A percentile compares a stretch with the other conserved stretches of the same genome.
Evolutionary conservation across 2,113 vertebrate species (phyloP).

Genomic region (Hippocampus zosterae): DNA sequence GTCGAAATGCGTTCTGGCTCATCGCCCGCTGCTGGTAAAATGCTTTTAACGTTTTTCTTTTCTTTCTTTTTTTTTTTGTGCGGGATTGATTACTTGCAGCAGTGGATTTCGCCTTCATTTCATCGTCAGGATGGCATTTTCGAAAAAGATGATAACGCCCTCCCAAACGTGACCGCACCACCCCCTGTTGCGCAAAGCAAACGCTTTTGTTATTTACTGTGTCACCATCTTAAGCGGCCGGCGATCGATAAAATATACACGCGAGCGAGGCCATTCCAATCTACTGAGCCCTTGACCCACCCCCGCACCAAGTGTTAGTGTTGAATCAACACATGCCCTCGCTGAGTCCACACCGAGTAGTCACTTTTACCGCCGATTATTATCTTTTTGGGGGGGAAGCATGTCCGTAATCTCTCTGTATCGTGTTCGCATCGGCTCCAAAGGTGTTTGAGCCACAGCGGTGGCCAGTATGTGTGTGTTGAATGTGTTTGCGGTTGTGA

Average conservation of each 20-base stretch:
- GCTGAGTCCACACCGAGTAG: constrained; percentile 19
- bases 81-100: background rate
- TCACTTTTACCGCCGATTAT: constrained; percentile 7
- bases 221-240: constrained; percentile 45
- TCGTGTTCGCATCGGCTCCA: background rate
- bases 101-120: constrained; percentile 21
- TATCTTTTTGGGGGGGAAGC: background rate
- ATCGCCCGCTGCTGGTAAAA: background rate
- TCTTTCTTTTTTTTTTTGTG: background rate
- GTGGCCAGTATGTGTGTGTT: constrained; percentile 6
- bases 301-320: constrained; percentile 30
- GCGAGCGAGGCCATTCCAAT: constrained; percentile 27
- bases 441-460: background rate
- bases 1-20: constrained; percentile 6
- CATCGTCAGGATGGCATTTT: constrained; percentile 3
- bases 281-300: constrained; percentile 43
- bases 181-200: constrained; percentile 29
- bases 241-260: constrained; percentile 54
- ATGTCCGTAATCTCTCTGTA: background rate
- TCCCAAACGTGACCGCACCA: constrained; percentile 20
- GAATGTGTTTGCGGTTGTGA: constrained; percentile 28
- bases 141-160: constrained; percentile 33
- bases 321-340: constrained; percentile 46
- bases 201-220: constrained; percentile 50
- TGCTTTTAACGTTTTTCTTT: background rate